Evolutionary conservation across 2,888 invertebrate genomes (phyloP), one percentile per base, ranked within the genome.

Genomic region (Ditula angustiorana): DNA sequence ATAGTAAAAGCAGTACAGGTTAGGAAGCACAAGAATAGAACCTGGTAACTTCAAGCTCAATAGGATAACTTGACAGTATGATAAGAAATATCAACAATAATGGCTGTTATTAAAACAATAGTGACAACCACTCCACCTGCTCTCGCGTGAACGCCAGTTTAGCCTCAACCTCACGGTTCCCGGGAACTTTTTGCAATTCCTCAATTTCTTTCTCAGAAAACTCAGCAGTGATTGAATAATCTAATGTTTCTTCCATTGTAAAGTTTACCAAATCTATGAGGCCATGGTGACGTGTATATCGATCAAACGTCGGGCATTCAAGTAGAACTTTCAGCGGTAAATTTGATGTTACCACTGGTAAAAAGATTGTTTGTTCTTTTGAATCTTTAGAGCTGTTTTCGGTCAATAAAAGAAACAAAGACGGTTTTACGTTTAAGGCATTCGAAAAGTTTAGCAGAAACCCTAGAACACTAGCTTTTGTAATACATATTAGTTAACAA

Each of bases 101-200:
- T n/a, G n/a, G n/a, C n/a, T n/a, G n/a, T n/a, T n/a, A n/a, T n/a
- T n/a, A n/a, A n/a, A n/a, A 21, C n/a, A 30, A 23, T 23, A n/a
- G 5, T 16, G 1, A 24, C 16, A 50, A 50, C 19, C 7, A 26
- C 1, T 37, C 21, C 16, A 64, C 89, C 87, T 91, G 90, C n/a
- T 77, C 74, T 13, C 77, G 73, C 23, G 84, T 87, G 28, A 90
- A 79, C 24, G 74, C 50, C 23, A 90, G 80, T 73, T 77, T 86
- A 1, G 90, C 82, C 33, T 77, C 57, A 49, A 86, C 67, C 59
- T 82, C 74, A 49, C 79, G 81, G 11, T 73, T 61, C 1, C 70
- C 67, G 0, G 69, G 46, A 28, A 67, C 47, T 19, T 26, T 44
- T 8, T 74, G 60, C 13, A 73, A 52, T 10, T 77, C 69, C 2